Evolutionary conservation across 2,113 vertebrate genomes (phyloP), one percentile per base, ranked within the genome.

Genomic region (Hemiprocne comata): DNA sequence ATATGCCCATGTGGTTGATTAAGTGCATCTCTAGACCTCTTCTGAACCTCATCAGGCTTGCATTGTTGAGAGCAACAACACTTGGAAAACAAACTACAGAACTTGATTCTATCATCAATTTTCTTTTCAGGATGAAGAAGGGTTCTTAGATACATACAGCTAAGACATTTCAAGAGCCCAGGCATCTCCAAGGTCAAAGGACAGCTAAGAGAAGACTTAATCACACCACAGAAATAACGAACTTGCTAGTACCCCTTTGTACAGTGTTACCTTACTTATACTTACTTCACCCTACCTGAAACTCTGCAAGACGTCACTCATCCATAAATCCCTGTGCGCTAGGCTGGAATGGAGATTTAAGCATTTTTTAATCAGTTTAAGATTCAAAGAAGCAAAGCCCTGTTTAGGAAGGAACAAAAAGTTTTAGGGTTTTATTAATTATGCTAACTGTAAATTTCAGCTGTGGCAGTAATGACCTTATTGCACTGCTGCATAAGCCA

Each of bases 31-130:
- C 48, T 61, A 75, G 48, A 54, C 18, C 17, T 79, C 82, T 87
- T 90, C 31, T 83, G 53, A 96, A 74, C 44, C 34, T 15, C n/a
- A 46, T 62, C 25, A 51, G 25, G 10, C 65, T 60, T 75, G 50
- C 62, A 75, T 38, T 38, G 38, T 10, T 55, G 23, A 89, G 25
- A 87, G 34, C 28, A 89, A 21, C 21, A 89, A 80, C 33, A 74
- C 10, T 82, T 61, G 46, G 8, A 79, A 89, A 69, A 74, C 16
- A 4, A 86, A 53, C 18, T 46, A 28, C 28, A 64, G 50, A 86
- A 75, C 36, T 42, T 8, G 0, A 74, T 67, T 76, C 58, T 38
- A 6, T 24, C 34, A 61, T 42, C 0, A 0, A 54, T n/a, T 69
- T 65, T 6, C 4, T 57, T 46, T 75, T 76, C 61, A 50, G 24